These are phyloP conservation scores for Synergus japonicus DNA, from an alignment of 2,888 invertebrate species.

Conservation along the genomic window DNA sequence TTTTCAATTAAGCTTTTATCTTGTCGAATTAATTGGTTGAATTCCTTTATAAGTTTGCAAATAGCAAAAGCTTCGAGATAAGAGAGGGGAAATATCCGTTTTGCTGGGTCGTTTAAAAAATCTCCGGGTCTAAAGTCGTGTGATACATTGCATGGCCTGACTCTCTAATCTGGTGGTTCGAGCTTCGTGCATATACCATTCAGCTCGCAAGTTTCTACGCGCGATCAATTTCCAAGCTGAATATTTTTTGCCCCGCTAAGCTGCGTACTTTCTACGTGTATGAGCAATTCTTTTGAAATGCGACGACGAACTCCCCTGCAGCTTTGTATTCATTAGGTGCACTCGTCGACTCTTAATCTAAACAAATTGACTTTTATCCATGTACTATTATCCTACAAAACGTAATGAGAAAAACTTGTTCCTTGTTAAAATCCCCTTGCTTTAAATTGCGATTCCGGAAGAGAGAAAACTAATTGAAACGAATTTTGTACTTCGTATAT, in stretches of 20 bases:
- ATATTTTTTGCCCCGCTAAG: slow-evolving; percentile 16
- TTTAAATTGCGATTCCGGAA: slow-evolving; percentile 1
- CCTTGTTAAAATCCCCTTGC: slow-evolving; percentile 21
- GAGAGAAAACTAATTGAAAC: neutral
- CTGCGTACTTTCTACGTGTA: neutral
- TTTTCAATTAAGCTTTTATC: neutral
- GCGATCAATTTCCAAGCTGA: neutral
- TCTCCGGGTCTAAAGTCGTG: neutral
- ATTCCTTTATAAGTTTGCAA: too few species aligned
- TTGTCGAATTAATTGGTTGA: neutral
- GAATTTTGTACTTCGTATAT: neutral
- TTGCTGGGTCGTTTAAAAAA: neutral
- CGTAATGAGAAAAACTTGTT: slow-evolving; percentile 28
- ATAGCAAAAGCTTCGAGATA: too few species aligned
- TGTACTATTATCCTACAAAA: slow-evolving; percentile 3
- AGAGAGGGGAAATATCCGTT: too few species aligned
- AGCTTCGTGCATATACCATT: neutral
- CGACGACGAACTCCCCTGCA: neutral
- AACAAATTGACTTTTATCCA: slow-evolving; percentile 36
- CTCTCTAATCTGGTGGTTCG: slow-evolving; percentile 1
- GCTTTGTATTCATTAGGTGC: slow-evolving; percentile 32
- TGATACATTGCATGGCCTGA: neutral
- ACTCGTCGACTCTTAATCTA: slow-evolving; percentile 20
- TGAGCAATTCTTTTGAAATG: neutral
- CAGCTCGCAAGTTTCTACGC: neutral